Evolutionary conservation across 2,113 vertebrate species (phyloP), one percentile per base, ranked within the genome.

Genomic region (Dipodomys merriami): DNA sequence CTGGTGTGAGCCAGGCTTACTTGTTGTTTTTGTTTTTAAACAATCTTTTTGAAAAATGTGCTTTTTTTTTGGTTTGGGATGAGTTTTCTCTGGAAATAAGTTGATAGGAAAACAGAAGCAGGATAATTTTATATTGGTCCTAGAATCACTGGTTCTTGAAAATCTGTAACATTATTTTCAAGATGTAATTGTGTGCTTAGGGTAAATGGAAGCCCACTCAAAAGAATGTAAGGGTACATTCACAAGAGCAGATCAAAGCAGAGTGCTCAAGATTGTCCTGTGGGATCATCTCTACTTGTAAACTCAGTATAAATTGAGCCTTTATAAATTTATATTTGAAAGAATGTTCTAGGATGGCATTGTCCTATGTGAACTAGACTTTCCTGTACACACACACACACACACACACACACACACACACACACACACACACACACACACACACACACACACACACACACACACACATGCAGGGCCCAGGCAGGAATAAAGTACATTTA

Each of bases 11-110:
- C 12, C 53, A 57, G 53, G 11, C 53, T 13, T 1, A 4, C 12
- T 57, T 57, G 15, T 57, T 53, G 15, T 22, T 18, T 49, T 82
- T 91, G 19, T 80, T 11, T 65, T 53, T 69, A 35, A 57, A 16
- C 18, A 46, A 15, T 30, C 71, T 68, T 92, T 60, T 77, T 60
- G 29, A 46, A 10, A 33, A 91, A 22, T n/a, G 2, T 16, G 46
- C 77, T 93, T n/a, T 71, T 11, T 81, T 93, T n/a, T 71, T 11
- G 79, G 49, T 16, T 53, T 22, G 67, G 6, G 16, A 49, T 60
- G 67, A 2, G 18, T 76, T 88, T 95, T 94, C 86, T 88, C 72
- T 71, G 62, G 88, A 91, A 57, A 19, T 76, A 44, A 68, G 49
- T 71, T 64, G 30, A 35, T 80, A 44, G 67, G 7, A 46, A 44